phyloP scores from a whole-genome alignment of 2,888 invertebrate species.

The Drosophila kanekoi region DNA sequence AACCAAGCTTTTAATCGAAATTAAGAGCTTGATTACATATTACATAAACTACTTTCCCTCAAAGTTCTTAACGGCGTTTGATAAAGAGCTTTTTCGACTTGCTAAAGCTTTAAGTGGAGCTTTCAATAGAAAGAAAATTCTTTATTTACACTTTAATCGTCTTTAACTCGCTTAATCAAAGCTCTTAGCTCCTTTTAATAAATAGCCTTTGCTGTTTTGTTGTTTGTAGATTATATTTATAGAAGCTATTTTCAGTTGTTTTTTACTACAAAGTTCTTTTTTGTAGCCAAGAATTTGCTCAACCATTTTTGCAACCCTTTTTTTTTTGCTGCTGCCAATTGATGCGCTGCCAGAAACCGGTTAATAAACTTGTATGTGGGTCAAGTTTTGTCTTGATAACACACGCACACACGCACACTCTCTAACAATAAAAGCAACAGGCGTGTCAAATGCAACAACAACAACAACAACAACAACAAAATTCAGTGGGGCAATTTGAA shows the following conservation, averaged over 20 bases:
- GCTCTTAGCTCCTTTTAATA: too few relatives aligned
- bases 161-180: too few relatives aligned
- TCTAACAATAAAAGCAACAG: constrained; percentile 60
- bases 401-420: constrained; percentile 41
- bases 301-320: constrained; percentile 57
- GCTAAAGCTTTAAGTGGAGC: too few relatives aligned
- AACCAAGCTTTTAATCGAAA: too few relatives aligned
- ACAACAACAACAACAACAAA: constrained; percentile 37
- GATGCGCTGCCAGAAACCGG: constrained; percentile 71
- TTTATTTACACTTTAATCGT: too few relatives aligned
- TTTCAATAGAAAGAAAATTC: too few relatives aligned
- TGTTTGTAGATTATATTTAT: neutral
- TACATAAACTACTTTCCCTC: too few relatives aligned
- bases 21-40: too few relatives aligned
- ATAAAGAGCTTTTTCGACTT: too few relatives aligned
- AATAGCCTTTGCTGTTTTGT: too few relatives aligned
- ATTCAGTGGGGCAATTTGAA: constrained; percentile 46
- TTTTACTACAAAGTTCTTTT: constrained; percentile 1
- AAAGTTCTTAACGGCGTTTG: too few relatives aligned
- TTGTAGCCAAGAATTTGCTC: constrained; percentile 31
- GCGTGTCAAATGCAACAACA: constrained; percentile 71
- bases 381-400: constrained; percentile 84
- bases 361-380: constrained; percentile 83
- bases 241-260: neutral
- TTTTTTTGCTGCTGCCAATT: constrained; percentile 30